A percentile compares a stretch with the other conserved stretches of the same genome.
phyloP scores from a whole-genome alignment of 1,140 invertebrate species.

The Drosophila serrata region DNA sequence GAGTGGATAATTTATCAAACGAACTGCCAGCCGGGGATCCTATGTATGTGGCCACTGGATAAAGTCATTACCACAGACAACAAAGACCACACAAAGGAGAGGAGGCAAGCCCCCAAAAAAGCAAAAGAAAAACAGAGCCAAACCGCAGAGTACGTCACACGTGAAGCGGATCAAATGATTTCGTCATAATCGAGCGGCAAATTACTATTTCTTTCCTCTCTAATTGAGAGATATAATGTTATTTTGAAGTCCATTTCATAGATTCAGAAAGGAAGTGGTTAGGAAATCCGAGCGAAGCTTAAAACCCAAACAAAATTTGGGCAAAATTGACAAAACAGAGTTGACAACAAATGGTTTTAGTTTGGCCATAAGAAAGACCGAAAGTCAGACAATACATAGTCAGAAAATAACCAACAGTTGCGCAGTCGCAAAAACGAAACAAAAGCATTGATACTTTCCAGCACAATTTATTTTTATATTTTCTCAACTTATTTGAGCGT shows the following conservation, averaged over 20 bases:
- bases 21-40: conserved; percentile 21
- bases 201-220: conserved; percentile 16
- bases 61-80: conserved; percentile 76
- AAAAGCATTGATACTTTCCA: conserved; percentile 63
- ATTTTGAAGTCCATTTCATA: conserved; percentile 14
- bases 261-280: conserved; percentile 29
- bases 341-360: conserved; percentile 57
- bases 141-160: conserved; percentile 33
- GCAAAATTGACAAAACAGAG: conserved; percentile 48
- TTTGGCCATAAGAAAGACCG: conserved; percentile 34
- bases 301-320: conserved; percentile 32
- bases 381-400: conserved; percentile 10
- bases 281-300: conserved; percentile 14
- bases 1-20: conserved; percentile 52
- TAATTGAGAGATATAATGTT: conserved; percentile 36
- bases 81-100: conserved; percentile 17
- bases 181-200: conserved; percentile 47
- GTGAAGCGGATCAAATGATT: conserved; percentile 55
- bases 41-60: conserved; percentile 42
- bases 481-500: conserved; percentile 39
- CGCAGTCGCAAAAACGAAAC: conserved; percentile 17
- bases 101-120: conserved; percentile 20
- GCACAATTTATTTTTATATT: conserved; percentile 77
- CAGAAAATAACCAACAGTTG: background rate
- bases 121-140: background rate